Evolutionary conservation across 1,140 invertebrate species (phyloP), one percentile per base, ranked within the genome.

Genomic region (Tetragonula clypearis): DNA sequence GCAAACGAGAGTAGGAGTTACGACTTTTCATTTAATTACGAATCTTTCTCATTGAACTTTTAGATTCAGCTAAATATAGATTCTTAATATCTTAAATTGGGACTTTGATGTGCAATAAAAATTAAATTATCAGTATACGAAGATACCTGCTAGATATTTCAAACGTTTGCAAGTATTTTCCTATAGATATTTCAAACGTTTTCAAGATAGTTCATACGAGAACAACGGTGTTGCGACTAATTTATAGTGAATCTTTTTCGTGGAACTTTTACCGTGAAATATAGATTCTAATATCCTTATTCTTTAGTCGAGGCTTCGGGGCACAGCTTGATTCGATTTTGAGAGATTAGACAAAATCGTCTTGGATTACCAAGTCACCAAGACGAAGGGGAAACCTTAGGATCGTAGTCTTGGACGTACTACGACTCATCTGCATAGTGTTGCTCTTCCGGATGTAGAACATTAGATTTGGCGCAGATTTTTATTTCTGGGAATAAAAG

Each of bases 371-470:
- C 79, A 88, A 92, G 89, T 92, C 90, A 87, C 89, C 87, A 93
- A 93, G 92, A 91, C 92, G 90, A 75, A 85, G 83, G 85, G 78
- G 93, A 94, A 94, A 92, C 93, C 92, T 92, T 94, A 94, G 90
- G 80, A 94, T 83, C 90, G 89, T 88, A 92, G 92, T 89, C 92
- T 90, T 87, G 35, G 56, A 56, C 82, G 78, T 82, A 55, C 79
- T 75, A 73, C 85, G 56, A 87, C 88, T 92, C 90, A 92, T 90
- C 90, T 92, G 90, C 89, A 90, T 93, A 90, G 87, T 75, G 83
- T 81, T 85, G 19, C 30, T 81, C 78, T 85, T 81, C 58, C 78
- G 78, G 82, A 79, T 72, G 74, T 84, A 56, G 66, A 84, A 62
- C 55, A 58, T 78, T 84, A 78, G 66, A 84, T 78, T 69, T 30